Evolutionary conservation across 2,888 invertebrate species (phyloP).

Genomic region (Sthenelais limicola): DNA sequence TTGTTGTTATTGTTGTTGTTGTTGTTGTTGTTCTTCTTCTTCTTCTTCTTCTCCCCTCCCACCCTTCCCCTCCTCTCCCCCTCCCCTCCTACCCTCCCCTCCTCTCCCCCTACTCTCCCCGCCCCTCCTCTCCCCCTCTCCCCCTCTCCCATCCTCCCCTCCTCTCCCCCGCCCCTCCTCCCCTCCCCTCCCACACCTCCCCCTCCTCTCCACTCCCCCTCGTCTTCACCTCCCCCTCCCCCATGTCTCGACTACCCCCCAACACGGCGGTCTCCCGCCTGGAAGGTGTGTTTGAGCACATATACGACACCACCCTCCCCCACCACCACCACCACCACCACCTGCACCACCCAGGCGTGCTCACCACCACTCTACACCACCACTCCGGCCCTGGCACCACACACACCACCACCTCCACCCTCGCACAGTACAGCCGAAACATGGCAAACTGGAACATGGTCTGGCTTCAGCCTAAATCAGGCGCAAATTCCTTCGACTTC

Average conservation of each 20-base stretch:
- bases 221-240: neutral
- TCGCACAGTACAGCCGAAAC: no score
- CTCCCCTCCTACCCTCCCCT: neutral
- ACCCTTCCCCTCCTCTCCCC: neutral
- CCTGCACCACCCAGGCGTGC: neutral
- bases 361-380: neutral
- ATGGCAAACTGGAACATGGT: constrained; percentile 43
- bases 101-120: neutral
- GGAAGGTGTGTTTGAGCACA: no score
- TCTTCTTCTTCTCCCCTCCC: neutral
- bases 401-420: neutral
- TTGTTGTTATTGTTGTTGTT: no score
- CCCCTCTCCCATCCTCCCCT: neutral
- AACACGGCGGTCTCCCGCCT: no score
- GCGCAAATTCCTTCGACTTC: constrained; percentile 9
- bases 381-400: no score
- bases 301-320: no score
- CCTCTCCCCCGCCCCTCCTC: neutral
- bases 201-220: neutral
- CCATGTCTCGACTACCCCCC: no score
- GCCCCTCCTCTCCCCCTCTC: neutral
- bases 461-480: constrained; percentile 37
- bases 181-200: neutral
- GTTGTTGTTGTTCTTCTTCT: neutral
- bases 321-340: neutral